These are phyloP conservation scores for Laodelphax striatellus DNA, from an alignment of 1,140 invertebrate species.

Conservation along the genomic window DNA sequence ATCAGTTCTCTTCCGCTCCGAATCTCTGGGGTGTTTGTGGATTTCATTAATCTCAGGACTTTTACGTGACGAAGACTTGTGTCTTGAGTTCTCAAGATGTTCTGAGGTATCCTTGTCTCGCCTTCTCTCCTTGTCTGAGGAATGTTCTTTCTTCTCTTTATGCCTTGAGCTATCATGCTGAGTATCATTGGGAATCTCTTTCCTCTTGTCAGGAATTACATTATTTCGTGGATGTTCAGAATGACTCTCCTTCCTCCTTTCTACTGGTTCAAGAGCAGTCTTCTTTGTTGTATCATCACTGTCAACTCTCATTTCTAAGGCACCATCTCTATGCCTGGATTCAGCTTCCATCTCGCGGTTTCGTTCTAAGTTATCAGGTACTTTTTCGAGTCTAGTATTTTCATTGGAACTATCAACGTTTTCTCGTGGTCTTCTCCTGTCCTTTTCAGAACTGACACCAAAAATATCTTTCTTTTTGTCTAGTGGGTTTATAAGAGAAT, in stretches of 20 bases:
- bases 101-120: conserved; percentile 15
- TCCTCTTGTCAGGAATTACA: conserved; percentile 14
- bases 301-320: conserved; percentile 3
- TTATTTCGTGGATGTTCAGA: conserved; percentile 15
- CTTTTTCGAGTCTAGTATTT: conserved; percentile 22
- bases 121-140: conserved; percentile 17
- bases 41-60: conserved; percentile 8
- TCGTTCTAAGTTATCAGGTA: conserved; percentile 19
- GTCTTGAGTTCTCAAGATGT: background rate
- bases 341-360: conserved; percentile 16
- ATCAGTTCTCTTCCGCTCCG: background rate
- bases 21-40: conserved; percentile 3
- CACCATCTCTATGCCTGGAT: conserved; percentile 3
- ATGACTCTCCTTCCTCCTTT: conserved; percentile 10
- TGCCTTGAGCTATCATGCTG: conserved; percentile 10
- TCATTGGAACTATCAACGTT: conserved; percentile 17
- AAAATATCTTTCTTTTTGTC: conserved; percentile 23
- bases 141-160: conserved; percentile 19
- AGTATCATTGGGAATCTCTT: conserved; percentile 8
- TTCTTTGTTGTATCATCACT: conserved; percentile 2
- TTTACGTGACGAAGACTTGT: conserved; percentile 9
- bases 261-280: conserved; percentile 8
- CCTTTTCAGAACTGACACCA: conserved; percentile 20
- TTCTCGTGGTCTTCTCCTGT: conserved; percentile 20
- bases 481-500: conserved; percentile 9